These are phyloP conservation scores for Apis dorsata DNA, from an alignment of 1,140 invertebrate species.

Conservation along the genomic window DNA sequence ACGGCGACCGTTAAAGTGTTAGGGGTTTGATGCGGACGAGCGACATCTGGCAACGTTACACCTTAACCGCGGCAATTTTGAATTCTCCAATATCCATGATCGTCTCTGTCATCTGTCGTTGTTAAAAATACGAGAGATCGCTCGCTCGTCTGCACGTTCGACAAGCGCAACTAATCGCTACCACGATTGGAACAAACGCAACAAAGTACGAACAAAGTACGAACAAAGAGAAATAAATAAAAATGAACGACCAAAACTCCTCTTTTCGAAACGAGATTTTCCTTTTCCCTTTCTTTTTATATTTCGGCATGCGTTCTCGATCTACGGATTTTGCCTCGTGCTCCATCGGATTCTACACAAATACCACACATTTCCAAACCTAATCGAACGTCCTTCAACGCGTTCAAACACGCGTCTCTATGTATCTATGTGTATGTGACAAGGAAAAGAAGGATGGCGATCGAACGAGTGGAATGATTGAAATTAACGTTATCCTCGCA, in stretches of 20 bases:
- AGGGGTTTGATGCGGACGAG: too few relatives aligned
- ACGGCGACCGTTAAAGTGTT: too few relatives aligned
- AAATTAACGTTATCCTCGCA: not conserved
- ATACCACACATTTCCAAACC: not conserved
- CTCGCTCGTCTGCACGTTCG: not conserved
- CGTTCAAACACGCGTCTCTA: slow-evolving; percentile 5
- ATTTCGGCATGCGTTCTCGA: not conserved
- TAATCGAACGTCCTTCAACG: not conserved
- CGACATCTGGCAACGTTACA: too few relatives aligned
- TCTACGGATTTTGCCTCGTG: not conserved
- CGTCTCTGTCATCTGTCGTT: too few relatives aligned
- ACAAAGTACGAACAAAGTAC: too few relatives aligned
- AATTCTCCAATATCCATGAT: too few relatives aligned
- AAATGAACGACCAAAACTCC: not conserved
- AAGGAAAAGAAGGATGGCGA: not conserved
- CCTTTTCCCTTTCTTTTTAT: not conserved
- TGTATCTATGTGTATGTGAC: not conserved
- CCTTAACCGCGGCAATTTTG: too few relatives aligned
- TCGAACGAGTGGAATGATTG: not conserved
- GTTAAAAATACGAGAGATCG: too few relatives aligned
- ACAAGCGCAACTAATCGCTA: not conserved
- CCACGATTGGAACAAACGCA: not conserved
- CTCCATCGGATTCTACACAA: not conserved
- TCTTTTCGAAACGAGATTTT: too few relatives aligned
- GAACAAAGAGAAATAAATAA: not conserved